Evolutionary conservation across 2,113 vertebrate genomes (phyloP).

Genomic region (Cinclus cinclus): DNA sequence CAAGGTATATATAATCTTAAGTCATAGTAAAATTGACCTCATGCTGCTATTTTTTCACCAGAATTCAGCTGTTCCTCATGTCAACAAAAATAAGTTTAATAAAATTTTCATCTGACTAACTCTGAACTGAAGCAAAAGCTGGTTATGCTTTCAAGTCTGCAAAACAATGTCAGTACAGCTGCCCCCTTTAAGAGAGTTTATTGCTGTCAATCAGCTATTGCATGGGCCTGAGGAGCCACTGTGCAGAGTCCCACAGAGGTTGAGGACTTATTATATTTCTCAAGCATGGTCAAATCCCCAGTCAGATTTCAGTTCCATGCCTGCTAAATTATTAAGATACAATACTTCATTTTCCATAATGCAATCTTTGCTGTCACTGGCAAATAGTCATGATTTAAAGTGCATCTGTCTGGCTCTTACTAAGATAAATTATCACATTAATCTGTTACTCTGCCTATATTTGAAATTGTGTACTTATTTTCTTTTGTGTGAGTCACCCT

Average conservation of each 20-base stretch:
- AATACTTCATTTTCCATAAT: neutral
- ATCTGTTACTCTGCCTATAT: constrained; percentile 1
- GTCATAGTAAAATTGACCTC: neutral
- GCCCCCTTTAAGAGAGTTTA: neutral
- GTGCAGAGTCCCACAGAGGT: neutral
- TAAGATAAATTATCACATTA: constrained; percentile 30
- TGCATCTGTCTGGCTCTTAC: neutral
- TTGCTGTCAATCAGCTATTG: neutral
- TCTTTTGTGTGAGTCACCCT: neutral
- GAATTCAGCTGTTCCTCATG: neutral
- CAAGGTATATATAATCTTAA: neutral
- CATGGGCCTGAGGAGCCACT: neutral
- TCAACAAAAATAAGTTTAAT: neutral
- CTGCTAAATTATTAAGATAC: neutral
- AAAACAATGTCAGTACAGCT: neutral
- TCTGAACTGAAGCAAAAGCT: neutral
- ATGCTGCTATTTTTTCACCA: neutral
- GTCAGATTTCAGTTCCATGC: neutral
- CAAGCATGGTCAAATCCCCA: neutral
- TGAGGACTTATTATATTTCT: neutral
- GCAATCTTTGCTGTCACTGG: neutral
- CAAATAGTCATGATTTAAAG: constrained; percentile 27
- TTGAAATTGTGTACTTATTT: neutral
- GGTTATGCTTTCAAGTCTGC: neutral
- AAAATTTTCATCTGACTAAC: neutral